Conservation (phyloP, 2,797 vertebrate species). For the Alfaro cultratus region DNA sequence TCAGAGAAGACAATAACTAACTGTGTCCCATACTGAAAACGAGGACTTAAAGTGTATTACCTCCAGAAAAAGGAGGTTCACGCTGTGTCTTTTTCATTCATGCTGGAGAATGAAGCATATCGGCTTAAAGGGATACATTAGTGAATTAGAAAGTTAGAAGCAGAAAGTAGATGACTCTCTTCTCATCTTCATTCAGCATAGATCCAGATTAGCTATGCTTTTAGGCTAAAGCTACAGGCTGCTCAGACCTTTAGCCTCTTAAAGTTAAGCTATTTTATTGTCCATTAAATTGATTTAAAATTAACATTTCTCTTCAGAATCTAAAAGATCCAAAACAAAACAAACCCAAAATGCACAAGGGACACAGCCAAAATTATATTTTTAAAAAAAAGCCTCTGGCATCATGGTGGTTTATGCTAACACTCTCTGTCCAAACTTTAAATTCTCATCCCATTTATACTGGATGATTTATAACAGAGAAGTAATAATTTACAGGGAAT, state of each 20-base stretch:
- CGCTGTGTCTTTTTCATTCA: neutral
- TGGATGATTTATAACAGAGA: neutral
- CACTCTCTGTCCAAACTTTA: neutral
- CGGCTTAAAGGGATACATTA: constrained; percentile 10
- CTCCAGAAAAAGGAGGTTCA: neutral
- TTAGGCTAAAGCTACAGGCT: neutral
- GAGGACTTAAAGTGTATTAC: neutral
- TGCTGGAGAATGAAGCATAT: constrained; percentile 17
- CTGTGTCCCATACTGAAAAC: neutral
- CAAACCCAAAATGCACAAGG: neutral
- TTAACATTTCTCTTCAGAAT: neutral
- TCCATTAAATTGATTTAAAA: neutral
- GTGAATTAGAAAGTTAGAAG: neutral
- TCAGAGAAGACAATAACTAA: constrained; percentile 2
- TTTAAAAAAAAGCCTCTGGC: neutral
- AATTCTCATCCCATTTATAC: neutral
- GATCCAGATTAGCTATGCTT: too few relatives aligned
- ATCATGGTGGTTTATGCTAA: neutral
- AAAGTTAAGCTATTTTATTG: neutral
- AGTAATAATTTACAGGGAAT: neutral
- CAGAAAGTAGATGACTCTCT: neutral
- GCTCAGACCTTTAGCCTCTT: neutral
- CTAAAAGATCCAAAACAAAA: neutral
- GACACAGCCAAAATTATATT: neutral
- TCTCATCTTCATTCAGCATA: neutral